phyloP scores from a whole-genome alignment of 2,113 vertebrate genomes.

The Siniperca chuatsi region DNA sequence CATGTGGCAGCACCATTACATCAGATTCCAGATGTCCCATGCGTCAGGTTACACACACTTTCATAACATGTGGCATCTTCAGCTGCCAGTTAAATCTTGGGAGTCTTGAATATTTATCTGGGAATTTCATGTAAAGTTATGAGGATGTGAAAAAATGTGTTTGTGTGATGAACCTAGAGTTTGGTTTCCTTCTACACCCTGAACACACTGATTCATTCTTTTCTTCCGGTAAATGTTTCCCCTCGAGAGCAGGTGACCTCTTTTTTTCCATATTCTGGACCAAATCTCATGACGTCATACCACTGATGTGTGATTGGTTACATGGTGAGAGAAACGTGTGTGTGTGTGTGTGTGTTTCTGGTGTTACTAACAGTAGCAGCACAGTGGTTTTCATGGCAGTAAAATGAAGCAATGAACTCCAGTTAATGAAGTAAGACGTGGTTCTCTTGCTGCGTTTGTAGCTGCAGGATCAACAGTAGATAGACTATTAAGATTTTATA shows the following conservation, averaged over 20 bases:
- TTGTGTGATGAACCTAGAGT: neutral
- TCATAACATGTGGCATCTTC: neutral
- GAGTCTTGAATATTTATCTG: neutral
- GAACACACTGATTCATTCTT: neutral
- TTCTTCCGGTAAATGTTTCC: neutral
- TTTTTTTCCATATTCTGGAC: neutral
- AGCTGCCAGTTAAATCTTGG: neutral
- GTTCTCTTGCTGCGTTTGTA: constrained; percentile 54
- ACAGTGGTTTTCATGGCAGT: constrained; percentile 27
- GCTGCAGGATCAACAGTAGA: constrained; percentile 52
- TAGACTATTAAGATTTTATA: constrained; percentile 61
- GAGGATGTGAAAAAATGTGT: neutral
- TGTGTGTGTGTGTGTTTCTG: constrained; percentile 31
- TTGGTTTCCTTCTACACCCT: neutral
- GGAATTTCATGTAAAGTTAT: neutral
- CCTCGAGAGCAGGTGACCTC: constrained; percentile 2
- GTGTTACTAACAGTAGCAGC: constrained; percentile 45
- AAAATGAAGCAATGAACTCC: constrained; percentile 28
- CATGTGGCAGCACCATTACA: too few relatives aligned
- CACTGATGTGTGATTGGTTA: neutral
- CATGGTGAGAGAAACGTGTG: neutral
- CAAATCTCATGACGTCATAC: neutral
- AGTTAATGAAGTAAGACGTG: constrained; percentile 41
- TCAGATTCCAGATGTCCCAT: neutral
- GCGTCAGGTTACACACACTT: neutral